Percentiles rank a stretch among this genome's conserved stretches.
phyloP scores from a whole-genome alignment of 1,140 invertebrate species.

The Trichonephila clavata region DNA sequence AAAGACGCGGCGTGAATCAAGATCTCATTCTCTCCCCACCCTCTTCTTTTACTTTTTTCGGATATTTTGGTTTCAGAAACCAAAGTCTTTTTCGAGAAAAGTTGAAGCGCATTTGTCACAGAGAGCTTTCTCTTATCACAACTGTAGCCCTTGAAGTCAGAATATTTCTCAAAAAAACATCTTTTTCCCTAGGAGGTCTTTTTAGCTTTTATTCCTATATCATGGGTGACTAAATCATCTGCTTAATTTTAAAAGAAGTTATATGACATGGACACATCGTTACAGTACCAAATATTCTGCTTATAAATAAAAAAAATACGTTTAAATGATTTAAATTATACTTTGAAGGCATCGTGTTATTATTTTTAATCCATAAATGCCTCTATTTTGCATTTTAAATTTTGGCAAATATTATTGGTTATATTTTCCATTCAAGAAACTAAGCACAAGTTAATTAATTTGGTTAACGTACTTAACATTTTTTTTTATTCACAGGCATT shows the following conservation, averaged over 20 bases:
- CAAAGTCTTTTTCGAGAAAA: constrained; percentile 34
- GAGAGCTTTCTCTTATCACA: constrained; percentile 40
- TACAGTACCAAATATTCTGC: too few relatives aligned
- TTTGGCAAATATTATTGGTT: too few relatives aligned
- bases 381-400: too few relatives aligned
- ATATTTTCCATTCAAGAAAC: too few relatives aligned
- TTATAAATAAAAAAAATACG: too few relatives aligned
- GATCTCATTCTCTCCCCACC: constrained; percentile 12
- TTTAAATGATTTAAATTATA: too few relatives aligned
- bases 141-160: constrained; percentile 1
- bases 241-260: neutral
- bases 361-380: too few relatives aligned
- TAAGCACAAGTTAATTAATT: too few relatives aligned
- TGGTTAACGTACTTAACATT: too few relatives aligned
- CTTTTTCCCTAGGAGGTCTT: neutral
- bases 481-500: too few relatives aligned
- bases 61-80: constrained; percentile 28
- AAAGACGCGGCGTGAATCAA: constrained; percentile 5
- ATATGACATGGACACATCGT: too few relatives aligned
- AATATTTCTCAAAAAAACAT: neutral
- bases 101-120: constrained; percentile 39
- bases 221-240: neutral
- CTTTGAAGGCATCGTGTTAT: too few relatives aligned
- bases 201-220: neutral
- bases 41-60: neutral